Conservation (phyloP, 1,140 invertebrate species). For the Harlomillsia oculata region DNA sequence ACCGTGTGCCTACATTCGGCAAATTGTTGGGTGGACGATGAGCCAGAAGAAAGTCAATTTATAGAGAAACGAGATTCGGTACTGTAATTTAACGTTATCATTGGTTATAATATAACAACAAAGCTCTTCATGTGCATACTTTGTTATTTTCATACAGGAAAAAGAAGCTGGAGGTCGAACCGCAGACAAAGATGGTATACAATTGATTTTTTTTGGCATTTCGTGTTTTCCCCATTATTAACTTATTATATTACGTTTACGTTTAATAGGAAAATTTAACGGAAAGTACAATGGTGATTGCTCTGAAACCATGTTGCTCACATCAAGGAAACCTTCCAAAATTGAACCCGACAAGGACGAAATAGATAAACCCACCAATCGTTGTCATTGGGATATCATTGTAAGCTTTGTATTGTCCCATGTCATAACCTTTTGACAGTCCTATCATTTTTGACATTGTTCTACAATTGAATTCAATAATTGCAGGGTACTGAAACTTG, state of each 20-base stretch:
- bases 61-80: no score
- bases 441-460: neutral
- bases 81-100: no score
- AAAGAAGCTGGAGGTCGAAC: no score
- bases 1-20: no score
- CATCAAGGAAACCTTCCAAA: constrained; percentile 3
- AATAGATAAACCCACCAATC: neutral
- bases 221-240: no score
- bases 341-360: constrained; percentile 13
- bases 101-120: no score
- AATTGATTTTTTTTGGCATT: no score
- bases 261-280: constrained; percentile 16
- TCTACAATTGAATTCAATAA: neutral
- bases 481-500: constrained; percentile 28
- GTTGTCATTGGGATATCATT: constrained; percentile 30
- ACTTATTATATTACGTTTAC: neutral
- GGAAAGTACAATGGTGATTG: constrained; percentile 17
- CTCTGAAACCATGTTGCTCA: constrained; percentile 13
- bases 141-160: no score
- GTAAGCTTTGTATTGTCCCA: constrained; percentile 1
- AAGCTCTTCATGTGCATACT: no score
- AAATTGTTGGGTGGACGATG: no score
- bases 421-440: neutral
- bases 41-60: no score
- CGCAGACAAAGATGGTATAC: no score